Base-by-base conservation (phyloP, 2,888 invertebrate genomes). In the Drosophila borborema region DNA sequence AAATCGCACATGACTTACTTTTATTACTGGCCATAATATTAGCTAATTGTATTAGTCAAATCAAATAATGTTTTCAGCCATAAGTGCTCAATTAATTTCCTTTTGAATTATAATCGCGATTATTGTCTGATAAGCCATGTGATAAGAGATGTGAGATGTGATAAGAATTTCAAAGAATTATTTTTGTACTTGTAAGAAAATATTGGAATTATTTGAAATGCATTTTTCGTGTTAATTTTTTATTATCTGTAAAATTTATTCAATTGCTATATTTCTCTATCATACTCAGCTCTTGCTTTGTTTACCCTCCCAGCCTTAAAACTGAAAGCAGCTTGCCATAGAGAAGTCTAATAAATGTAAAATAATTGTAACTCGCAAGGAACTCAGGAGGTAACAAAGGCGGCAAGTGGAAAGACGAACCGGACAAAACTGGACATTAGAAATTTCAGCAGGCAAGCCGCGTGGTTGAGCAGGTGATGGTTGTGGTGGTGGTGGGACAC, bases 291-390 rank as follows among this genome's bases (percentile, higher is more conserved):
- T 38, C 14, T 38, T 38, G 14, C 12, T 23, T 40, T 38, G 9
- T 53, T 23, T 14, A 34, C 12, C 16, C 18, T 2, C 14, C 23
- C 23, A 23, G 34, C 18, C 12, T 20, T 55, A 68, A 68, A 77
- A 71, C 69, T 60, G 80, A 80, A 68, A 71, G 80, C 48, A 61
- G 55, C 41, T 79, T 54, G 66, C 31, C 59, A 51, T 5, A 56
- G 66, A 43, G 53, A 20, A 49, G 54, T 49, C 48, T 54, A 73
- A 40, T 59, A 54, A 60, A 45, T 36, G 36, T 55, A 55, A 36
- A 23, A 34, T 40, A 66, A 59, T 55, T 40, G 48, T 34, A 45
- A 10, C 36, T 38, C n/a, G 20, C 41, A 56, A 28, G 36, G 14
- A 31, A 61, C 43, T 45, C 18, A 46, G 34, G 40, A 58, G 53